A percentile compares a stretch with the other conserved stretches of the same genome.
phyloP scores from a whole-genome alignment of 2,797 vertebrate species.

The Podarcis siculus region DNA sequence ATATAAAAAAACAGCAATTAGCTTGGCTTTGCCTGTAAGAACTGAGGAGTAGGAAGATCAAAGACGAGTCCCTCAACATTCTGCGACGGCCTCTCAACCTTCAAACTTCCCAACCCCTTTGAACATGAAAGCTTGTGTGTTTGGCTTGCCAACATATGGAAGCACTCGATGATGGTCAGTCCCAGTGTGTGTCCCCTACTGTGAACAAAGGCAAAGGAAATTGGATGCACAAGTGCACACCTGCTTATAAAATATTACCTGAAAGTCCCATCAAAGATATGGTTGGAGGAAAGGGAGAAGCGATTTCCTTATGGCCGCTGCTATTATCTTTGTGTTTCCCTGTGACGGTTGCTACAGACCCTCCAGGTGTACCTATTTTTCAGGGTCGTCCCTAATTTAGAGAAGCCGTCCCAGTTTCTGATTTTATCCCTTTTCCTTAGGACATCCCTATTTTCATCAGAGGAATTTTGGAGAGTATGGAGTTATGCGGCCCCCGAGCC shows the following conservation, averaged over 20 bases:
- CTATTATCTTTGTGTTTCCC: neutral
- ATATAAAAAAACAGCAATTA: constrained; percentile 61
- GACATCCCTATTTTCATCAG: no score
- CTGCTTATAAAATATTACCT: constrained; percentile 39
- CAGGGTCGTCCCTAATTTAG: no score
- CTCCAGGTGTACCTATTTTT: no score
- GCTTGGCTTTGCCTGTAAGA: constrained; percentile 69
- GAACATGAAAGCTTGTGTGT: constrained; percentile 78
- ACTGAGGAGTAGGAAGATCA: constrained; percentile 75
- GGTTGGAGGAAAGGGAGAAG: neutral
- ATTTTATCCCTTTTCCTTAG: no score
- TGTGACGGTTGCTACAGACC: neutral
- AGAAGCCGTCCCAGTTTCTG: no score
- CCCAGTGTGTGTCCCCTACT: constrained; percentile 55
- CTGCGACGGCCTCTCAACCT: constrained; percentile 58
- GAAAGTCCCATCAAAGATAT: constrained; percentile 50
- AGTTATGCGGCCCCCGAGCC: no score
- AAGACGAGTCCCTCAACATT: constrained; percentile 62
- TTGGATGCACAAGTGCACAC: constrained; percentile 58
- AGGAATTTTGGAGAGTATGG: no score
- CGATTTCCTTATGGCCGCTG: constrained; percentile 2
- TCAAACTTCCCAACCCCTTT: constrained; percentile 74
- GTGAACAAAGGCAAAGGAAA: constrained; percentile 73
- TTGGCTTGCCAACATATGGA: constrained; percentile 70
- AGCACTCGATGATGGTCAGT: constrained; percentile 68